Conservation (phyloP, 2,888 invertebrate species). For the Amblyjoppa fuscipennis region DNA sequence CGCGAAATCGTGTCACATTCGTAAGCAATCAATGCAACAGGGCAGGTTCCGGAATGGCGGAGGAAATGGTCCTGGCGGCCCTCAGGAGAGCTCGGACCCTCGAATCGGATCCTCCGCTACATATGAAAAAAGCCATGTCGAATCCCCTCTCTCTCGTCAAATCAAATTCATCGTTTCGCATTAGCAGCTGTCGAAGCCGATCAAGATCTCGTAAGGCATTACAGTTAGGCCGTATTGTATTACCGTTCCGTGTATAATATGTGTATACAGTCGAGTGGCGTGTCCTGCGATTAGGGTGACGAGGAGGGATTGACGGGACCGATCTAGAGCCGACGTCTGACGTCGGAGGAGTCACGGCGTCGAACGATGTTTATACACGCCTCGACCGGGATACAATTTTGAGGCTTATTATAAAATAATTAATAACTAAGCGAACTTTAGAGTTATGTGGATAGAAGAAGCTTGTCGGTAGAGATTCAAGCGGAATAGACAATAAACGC, state of each 20-base stretch:
- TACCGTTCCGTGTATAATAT: slow-evolving; percentile 14
- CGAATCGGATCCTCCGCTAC: slow-evolving; percentile 24
- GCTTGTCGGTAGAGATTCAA: not conserved
- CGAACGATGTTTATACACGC: not conserved
- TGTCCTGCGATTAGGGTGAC: slow-evolving; percentile 53
- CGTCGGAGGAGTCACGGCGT: slow-evolving; percentile 10
- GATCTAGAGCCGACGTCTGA: slow-evolving; percentile 39
- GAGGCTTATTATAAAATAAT: not conserved
- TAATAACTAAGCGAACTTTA: not conserved
- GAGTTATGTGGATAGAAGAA: not conserved
- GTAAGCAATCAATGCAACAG: slow-evolving; percentile 76
- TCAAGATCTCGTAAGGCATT: slow-evolving; percentile 71
- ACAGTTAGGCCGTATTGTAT: slow-evolving; percentile 34
- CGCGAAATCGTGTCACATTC: slow-evolving; percentile 77
- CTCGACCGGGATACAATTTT: not conserved
- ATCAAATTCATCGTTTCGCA: slow-evolving; percentile 78
- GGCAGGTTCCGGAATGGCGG: slow-evolving; percentile 69
- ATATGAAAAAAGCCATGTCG: slow-evolving; percentile 37
- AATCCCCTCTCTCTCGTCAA: slow-evolving; percentile 67
- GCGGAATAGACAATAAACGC: not conserved
- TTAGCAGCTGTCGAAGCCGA: slow-evolving; percentile 81
- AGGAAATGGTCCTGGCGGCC: slow-evolving; percentile 30
- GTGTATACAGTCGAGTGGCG: slow-evolving; percentile 8
- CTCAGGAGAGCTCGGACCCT: slow-evolving; percentile 41
- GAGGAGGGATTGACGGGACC: slow-evolving; percentile 52